Evolutionary conservation across 2,113 vertebrate species (phyloP), one percentile per base, ranked within the genome.

Genomic region (Sciurus niger): DNA sequence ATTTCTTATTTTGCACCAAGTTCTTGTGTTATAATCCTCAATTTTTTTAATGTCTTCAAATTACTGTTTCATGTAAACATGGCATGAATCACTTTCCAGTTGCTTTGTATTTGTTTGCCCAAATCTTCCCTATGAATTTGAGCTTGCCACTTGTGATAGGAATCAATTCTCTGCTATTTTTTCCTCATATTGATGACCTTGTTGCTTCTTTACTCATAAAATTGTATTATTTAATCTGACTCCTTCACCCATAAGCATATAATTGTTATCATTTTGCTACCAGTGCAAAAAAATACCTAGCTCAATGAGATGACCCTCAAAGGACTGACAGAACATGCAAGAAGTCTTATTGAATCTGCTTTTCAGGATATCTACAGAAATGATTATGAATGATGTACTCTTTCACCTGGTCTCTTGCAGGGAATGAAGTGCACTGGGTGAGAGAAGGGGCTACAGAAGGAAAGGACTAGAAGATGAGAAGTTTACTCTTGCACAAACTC

Each of bases 141-240:
- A 18, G 32, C 20, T 74, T 40, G 17, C 28, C 12, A 25, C 22
- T 58, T 79, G 12, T 68, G 9, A 67, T 16, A 46, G 14, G 2
- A 83, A 77, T 60, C 28, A 78, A 43, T 58, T 70, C 4, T 94
- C 25, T 72, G 24, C 43, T 22, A 72, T 17, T 51, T 24, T 67
- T 67, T 92, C 60, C 60, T 65, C 32, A 48, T 53, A 65, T 11
- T 30, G 22, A 70, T 25, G 67, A 68, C 8, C 2, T 88, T 88
- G 7, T 60, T 78, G 22, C 14, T 60, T 60, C 46, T 13, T 84
- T 94, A 95, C 51, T 90, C 37, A 82, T 90, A 58, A 95, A 82
- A 51, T 9, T 48, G 3, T 4, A 46, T 95, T 80, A 51, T 8
- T 12, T 51, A 20, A 83, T 46, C n/a, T 34, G n/a, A 40, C 4